phyloP scores from a whole-genome alignment of 1,140 invertebrate species.

The Trichogramma pretiosum region DNA sequence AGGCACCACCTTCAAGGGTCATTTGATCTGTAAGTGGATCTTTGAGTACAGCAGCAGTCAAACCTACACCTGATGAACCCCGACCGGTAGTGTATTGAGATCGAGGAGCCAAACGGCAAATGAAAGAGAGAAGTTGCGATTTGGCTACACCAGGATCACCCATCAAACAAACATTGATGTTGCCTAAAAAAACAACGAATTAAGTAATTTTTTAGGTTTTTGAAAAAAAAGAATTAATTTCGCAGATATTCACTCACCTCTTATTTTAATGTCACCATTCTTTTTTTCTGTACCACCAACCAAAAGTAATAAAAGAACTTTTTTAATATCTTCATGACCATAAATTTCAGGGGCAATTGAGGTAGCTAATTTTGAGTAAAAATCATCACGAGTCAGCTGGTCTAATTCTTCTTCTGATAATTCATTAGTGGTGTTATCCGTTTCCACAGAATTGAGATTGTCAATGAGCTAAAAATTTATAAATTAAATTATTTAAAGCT shows the following conservation, averaged over 20 bases:
- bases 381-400: constrained; percentile 71
- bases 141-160: constrained; percentile 99
- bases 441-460: constrained; percentile 72
- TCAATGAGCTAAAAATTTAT: constrained; percentile 52
- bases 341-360: constrained; percentile 99
- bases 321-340: constrained; percentile 97
- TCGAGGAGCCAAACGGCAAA: constrained; percentile 85
- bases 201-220: background rate
- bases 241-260: constrained; percentile 42
- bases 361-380: constrained; percentile 85
- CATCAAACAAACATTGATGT: constrained; percentile 98
- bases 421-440: constrained; percentile 60
- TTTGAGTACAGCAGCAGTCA: constrained; percentile 97
- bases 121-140: constrained; percentile 91
- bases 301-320: constrained; percentile 84
- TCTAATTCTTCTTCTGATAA: constrained; percentile 74
- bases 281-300: constrained; percentile 93
- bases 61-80: constrained; percentile 93
- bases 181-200: no score
- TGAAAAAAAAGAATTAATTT: background rate
- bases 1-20: constrained; percentile 94
- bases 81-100: constrained; percentile 93
- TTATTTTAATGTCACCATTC: constrained; percentile 75
- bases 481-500: background rate
- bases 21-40: constrained; percentile 96